These are phyloP conservation scores for Ianthella basta DNA, from an alignment of 37 sponge, comb jelly and placozoan species.

Conservation along the genomic window DNA sequence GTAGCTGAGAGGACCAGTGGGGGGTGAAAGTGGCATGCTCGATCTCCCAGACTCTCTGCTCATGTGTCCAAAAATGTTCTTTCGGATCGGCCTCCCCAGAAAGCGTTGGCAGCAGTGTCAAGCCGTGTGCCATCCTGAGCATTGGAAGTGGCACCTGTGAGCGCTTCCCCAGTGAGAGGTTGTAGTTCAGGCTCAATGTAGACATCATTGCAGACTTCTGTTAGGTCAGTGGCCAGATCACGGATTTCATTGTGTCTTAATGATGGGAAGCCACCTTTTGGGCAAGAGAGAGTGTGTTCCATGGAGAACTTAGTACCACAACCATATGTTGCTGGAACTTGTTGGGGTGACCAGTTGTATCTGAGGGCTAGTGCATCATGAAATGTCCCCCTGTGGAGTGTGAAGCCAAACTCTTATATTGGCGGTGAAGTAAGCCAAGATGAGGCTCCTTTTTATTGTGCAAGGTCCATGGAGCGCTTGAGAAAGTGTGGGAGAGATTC, in stretches of 20 bases:
- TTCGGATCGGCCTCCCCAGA: constrained; percentile 18
- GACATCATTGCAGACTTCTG: constrained; percentile 19
- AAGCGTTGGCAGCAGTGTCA: constrained; percentile 8
- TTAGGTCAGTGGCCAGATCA: constrained; percentile 15
- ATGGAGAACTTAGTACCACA: constrained; percentile 37
- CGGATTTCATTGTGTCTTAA: constrained; percentile 18
- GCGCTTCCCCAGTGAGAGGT: constrained; percentile 8
- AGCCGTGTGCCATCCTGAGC: constrained; percentile 30
- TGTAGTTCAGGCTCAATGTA: constrained; percentile 29
- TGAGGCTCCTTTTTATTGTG: constrained; percentile 27
- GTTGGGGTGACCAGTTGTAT: constrained; percentile 18
- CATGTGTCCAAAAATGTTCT: not conserved
- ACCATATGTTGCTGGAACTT: constrained; percentile 14
- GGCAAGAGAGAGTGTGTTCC: constrained; percentile 21
- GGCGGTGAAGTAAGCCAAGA: constrained; percentile 28
- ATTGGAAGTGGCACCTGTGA: constrained; percentile 33
- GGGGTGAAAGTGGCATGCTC: constrained; percentile 6
- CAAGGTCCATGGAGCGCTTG: constrained; percentile 21
- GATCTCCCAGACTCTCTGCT: not conserved
- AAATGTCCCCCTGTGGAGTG: constrained; percentile 20
- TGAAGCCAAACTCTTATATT: constrained; percentile 20
- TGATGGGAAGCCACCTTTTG: constrained; percentile 31
- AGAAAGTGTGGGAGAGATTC: constrained; percentile 3
- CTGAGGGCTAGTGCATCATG: constrained; percentile 7
- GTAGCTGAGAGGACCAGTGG: constrained; percentile 2